These are phyloP conservation scores for Heterohyrax brucei DNA, from an alignment of 2,797 vertebrate genomes.

Conservation along the genomic window DNA sequence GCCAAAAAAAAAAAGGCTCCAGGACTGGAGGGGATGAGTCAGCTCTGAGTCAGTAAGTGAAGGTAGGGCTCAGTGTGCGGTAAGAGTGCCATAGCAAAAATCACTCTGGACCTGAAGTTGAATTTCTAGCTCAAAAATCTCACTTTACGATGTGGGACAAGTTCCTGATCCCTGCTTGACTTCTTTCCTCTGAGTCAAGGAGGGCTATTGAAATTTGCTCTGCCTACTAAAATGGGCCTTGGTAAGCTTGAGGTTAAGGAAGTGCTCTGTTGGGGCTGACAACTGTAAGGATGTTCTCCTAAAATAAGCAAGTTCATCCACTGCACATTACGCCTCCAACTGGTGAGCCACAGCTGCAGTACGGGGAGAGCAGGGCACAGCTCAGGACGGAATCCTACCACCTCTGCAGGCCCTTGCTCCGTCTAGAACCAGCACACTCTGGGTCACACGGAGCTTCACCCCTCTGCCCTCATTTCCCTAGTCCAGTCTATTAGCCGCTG, in stretches of 20 bases:
- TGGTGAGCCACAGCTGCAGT: neutral
- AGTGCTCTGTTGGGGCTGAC: too few species aligned
- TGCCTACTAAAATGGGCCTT: neutral
- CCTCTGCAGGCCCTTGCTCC: neutral
- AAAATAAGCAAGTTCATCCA: neutral
- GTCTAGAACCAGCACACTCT: neutral
- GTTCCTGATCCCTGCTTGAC: too few species aligned
- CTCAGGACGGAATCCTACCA: neutral
- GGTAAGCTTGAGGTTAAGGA: neutral
- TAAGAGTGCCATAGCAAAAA: too few species aligned
- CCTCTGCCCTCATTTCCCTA: neutral
- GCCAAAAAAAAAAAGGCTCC: neutral
- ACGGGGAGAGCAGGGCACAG: too few species aligned
- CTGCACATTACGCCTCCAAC: fast-evolving
- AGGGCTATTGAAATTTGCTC: neutral
- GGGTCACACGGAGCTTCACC: neutral
- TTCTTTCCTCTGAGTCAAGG: neutral
- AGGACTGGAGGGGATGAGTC: neutral
- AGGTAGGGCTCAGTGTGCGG: too few species aligned
- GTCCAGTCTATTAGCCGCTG: neutral
- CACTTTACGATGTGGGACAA: fast-evolving
- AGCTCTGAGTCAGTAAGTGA: neutral
- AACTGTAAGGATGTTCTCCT: neutral
- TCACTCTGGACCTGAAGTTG: neutral
- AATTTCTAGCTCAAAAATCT: neutral